These are phyloP conservation scores for Sabatieria punctata DNA, from an alignment of 2,888 invertebrate species.

Conservation along the genomic window DNA sequence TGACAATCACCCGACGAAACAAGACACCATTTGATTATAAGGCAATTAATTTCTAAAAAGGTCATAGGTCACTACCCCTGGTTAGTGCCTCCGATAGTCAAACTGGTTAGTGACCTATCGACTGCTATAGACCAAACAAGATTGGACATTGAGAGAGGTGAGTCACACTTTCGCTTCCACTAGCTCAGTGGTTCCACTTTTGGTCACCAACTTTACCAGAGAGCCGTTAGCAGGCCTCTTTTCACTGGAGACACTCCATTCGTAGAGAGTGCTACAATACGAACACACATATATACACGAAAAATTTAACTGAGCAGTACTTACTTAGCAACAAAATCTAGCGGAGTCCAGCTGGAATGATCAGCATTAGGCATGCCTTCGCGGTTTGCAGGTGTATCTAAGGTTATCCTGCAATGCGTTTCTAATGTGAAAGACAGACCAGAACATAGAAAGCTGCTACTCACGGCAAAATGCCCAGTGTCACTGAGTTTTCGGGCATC, in stretches of 20 bases:
- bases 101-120: too few relatives aligned
- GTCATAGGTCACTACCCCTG: too few relatives aligned
- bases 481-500: slow-evolving; percentile 55
- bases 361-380: slow-evolving; percentile 96
- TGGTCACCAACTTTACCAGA: slow-evolving; percentile 71
- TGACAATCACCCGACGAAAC: too few relatives aligned
- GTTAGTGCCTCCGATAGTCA: too few relatives aligned
- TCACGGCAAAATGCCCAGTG: slow-evolving; percentile 58
- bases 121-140: too few relatives aligned
- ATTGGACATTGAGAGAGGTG: too few relatives aligned
- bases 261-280: slow-evolving; percentile 47
- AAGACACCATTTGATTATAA: too few relatives aligned
- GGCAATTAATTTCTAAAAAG: too few relatives aligned
- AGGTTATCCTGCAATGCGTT: slow-evolving; percentile 46
- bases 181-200: slow-evolving; percentile 51
- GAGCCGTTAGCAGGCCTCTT: slow-evolving; percentile 68
- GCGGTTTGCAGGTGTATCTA: slow-evolving; percentile 95
- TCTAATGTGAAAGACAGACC: neutral
- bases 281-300: too few relatives aligned
- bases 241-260: slow-evolving; percentile 55
- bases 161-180: too few relatives aligned
- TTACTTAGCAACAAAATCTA: slow-evolving; percentile 66
- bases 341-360: slow-evolving; percentile 72
- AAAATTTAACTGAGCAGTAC: too few relatives aligned
- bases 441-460: too few relatives aligned